A percentile compares a stretch with the other conserved stretches of the same genome.
These are phyloP conservation scores for Leptatherina wallacei DNA, from an alignment of 2,797 vertebrate species.

Conservation along the genomic window DNA sequence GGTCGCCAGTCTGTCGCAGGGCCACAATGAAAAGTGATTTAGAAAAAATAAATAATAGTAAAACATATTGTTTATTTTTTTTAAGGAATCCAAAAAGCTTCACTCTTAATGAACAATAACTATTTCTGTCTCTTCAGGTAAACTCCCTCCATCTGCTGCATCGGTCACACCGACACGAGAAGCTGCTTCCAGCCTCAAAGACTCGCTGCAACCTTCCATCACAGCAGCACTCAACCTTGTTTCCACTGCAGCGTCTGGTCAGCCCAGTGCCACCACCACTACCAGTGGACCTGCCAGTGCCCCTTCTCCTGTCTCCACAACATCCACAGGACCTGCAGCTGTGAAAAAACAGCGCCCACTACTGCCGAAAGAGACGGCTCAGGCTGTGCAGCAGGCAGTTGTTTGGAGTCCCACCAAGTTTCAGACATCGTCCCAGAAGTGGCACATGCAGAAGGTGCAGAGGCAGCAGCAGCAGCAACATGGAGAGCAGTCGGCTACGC, in stretches of 20 bases:
- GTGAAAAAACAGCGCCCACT: conserved; percentile 97
- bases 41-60: no score
- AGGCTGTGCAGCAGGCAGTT: conserved; percentile 89
- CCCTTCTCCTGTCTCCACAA: conserved; percentile 56
- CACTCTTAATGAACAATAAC: background rate
- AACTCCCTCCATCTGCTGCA: conserved; percentile 81
- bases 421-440: conserved; percentile 96
- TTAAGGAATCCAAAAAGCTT: background rate
- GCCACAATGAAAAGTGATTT: no score
- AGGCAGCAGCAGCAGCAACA: conserved; percentile 88
- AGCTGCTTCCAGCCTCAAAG: conserved; percentile 73
- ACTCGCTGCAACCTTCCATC: conserved; percentile 81
- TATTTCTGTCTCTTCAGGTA: conserved; percentile 77
- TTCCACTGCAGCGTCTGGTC: conserved; percentile 75
- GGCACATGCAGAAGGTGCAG: conserved; percentile 95
- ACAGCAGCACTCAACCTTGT: conserved; percentile 75
- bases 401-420: conserved; percentile 96
- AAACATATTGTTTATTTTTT: background rate
- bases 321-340: conserved; percentile 61
- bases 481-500: conserved; percentile 71
- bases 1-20: no score
- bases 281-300: conserved; percentile 74
- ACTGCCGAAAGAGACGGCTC: conserved; percentile 93
- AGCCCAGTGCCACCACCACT: conserved; percentile 75
- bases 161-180: conserved; percentile 85